phyloP scores from a whole-genome alignment of 2,797 vertebrate species.

The Lophotriccus pileatus region DNA sequence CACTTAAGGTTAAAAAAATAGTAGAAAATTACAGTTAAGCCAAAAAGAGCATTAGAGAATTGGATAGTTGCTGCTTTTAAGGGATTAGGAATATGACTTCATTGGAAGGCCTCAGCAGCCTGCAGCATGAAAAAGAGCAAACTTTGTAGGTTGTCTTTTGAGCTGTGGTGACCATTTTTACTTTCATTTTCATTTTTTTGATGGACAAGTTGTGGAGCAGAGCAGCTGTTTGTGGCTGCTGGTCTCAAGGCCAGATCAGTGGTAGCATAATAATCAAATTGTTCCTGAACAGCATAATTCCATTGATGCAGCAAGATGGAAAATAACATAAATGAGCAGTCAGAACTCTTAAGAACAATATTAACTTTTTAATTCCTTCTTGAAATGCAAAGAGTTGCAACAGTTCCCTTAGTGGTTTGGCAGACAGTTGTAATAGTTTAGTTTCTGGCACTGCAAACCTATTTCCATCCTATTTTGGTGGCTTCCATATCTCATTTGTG shows the following conservation, averaged over 20 bases:
- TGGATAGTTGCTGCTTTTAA: neutral
- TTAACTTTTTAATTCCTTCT: neutral
- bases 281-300: neutral
- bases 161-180: neutral
- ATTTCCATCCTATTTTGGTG: neutral
- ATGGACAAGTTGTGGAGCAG: neutral
- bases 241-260: accelerated
- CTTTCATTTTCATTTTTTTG: neutral
- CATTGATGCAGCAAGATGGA: neutral
- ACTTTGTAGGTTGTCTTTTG: neutral
- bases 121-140: neutral
- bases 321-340: neutral
- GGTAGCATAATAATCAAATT: neutral
- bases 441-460: neutral
- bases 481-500: neutral
- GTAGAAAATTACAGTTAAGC: neutral
- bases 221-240: neutral
- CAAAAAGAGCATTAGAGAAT: neutral
- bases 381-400: neutral
- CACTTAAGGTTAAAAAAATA: neutral
- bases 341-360: neutral
- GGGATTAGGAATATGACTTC: neutral
- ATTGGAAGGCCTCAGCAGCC: neutral
- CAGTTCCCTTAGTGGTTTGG: neutral
- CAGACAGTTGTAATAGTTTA: neutral